phyloP scores from a whole-genome alignment of 92 coral and sea anemone species.

The Paramuricea clavata region DNA sequence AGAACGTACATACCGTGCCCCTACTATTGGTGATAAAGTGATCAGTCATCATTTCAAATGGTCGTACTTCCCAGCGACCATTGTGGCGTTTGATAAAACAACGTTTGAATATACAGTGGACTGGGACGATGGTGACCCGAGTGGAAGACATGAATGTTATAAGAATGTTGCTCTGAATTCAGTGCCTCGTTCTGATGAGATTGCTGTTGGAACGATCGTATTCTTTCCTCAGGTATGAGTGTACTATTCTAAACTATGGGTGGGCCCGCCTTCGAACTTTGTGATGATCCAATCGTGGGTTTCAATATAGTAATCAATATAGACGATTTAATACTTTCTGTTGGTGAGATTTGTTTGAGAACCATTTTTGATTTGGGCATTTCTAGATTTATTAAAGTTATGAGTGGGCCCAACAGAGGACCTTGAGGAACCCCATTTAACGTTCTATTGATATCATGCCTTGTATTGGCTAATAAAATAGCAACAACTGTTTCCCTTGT shows the following conservation, averaged over 20 bases:
- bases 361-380: too few species aligned
- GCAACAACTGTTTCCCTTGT: too few species aligned
- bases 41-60: slow-evolving; percentile 84
- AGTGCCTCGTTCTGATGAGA: slow-evolving; percentile 83
- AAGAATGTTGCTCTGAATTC: slow-evolving; percentile 89
- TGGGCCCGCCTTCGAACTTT: not conserved
- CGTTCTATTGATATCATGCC: not conserved
- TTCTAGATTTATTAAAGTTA: too few species aligned
- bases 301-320: too few species aligned
- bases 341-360: too few species aligned
- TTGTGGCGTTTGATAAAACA: slow-evolving; percentile 79
- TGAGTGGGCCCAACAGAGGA: not conserved
- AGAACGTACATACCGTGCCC: slow-evolving; percentile 77
- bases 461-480: too few species aligned
- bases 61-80: slow-evolving; percentile 87
- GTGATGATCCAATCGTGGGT: not conserved
- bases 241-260: too few species aligned
- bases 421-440: not conserved
- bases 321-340: too few species aligned
- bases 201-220: slow-evolving; percentile 91
- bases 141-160: slow-evolving; percentile 82
- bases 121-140: slow-evolving; percentile 96
- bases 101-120: slow-evolving; percentile 87
- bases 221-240: slow-evolving; percentile 84
- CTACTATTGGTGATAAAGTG: slow-evolving; percentile 92